These are phyloP conservation scores for Cliona cf. orientalis DNA, from an alignment of 37 sponge, comb jelly and placozoan species.

Conservation along the genomic window DNA sequence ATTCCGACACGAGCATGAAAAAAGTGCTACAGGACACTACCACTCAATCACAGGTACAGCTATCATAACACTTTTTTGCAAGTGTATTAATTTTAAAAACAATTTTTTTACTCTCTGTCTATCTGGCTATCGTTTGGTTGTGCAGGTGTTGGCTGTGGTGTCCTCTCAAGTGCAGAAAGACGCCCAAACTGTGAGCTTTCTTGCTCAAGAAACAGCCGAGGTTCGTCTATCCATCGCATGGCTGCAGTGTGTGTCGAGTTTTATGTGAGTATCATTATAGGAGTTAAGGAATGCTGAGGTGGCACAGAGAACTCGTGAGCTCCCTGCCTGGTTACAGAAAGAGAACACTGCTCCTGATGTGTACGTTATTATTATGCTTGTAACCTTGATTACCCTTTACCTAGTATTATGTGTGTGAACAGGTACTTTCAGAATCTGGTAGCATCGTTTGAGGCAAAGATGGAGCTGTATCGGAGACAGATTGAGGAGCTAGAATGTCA, in stretches of 20 bases:
- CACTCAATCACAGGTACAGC: conserved; percentile 50
- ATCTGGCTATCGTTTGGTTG: neutral
- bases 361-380: conserved; percentile 28
- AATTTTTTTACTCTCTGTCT: neutral
- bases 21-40: conserved; percentile 57
- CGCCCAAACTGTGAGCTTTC: conserved; percentile 31
- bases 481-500: conserved; percentile 77
- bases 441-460: conserved; percentile 54
- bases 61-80: neutral
- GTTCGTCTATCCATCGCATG: conserved; percentile 4
- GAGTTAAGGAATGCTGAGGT: conserved; percentile 68
- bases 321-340: conserved; percentile 77
- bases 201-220: conserved; percentile 58
- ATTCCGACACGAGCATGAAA: conserved; percentile 48
- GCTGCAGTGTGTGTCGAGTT: neutral
- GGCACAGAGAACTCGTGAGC: conserved; percentile 75
- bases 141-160: conserved; percentile 23
- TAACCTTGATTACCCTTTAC: neutral
- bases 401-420: neutral
- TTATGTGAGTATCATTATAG: conserved; percentile 2
- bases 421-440: conserved; percentile 72
- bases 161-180: conserved; percentile 51
- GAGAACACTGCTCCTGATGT: conserved; percentile 71
- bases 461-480: conserved; percentile 59
- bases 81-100: neutral